Evolutionary conservation across 2,888 invertebrate genomes (phyloP).

Genomic region (Scaeva pyrastri): DNA sequence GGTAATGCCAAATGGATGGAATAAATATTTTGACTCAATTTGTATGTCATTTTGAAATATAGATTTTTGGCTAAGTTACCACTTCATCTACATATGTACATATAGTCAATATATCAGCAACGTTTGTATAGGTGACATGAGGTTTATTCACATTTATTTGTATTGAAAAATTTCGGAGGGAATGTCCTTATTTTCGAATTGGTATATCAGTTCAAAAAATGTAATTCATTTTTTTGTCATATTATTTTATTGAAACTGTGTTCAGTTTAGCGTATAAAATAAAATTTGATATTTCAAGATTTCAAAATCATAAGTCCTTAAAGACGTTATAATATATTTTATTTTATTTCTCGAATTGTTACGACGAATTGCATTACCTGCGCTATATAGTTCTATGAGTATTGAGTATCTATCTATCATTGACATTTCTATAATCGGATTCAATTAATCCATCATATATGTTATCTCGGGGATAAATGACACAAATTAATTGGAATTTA

Average conservation of each 20-base stretch:
- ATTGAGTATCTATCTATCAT: too few species aligned
- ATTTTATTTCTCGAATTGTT: too few species aligned
- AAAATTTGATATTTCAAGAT: slow-evolving; percentile 13
- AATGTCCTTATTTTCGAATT: background rate
- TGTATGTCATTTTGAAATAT: slow-evolving; percentile 16
- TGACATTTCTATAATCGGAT: too few species aligned
- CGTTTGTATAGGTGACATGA: background rate
- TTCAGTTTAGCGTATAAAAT: slow-evolving; percentile 10
- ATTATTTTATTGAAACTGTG: slow-evolving; percentile 7
- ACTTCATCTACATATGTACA: too few species aligned
- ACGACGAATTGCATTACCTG: too few species aligned
- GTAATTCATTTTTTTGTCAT: background rate
- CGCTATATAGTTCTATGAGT: too few species aligned
- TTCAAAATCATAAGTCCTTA: background rate
- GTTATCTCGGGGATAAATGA: too few species aligned
- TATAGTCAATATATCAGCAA: too few species aligned
- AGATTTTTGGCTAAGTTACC: background rate
- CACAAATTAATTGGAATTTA: too few species aligned
- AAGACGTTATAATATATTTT: background rate
- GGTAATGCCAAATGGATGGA: background rate
- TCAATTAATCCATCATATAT: too few species aligned
- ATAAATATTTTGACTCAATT: slow-evolving; percentile 14
- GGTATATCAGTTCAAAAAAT: background rate
- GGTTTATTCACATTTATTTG: background rate
- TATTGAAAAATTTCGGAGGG: background rate